These are phyloP conservation scores for Panonychus citri DNA, from an alignment of 1,140 invertebrate species.

Conservation along the genomic window DNA sequence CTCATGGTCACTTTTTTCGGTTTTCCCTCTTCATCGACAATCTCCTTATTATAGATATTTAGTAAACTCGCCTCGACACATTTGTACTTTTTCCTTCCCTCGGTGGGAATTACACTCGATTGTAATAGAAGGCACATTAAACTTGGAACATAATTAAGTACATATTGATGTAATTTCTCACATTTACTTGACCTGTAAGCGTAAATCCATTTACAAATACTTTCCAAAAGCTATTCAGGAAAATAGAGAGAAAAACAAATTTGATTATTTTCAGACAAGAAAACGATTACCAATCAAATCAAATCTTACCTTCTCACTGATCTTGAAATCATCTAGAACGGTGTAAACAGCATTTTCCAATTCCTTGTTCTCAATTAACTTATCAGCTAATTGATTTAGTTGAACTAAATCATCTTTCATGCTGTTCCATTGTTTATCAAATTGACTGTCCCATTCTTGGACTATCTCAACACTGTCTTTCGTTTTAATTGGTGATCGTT, in stretches of 20 bases:
- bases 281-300: too few species aligned
- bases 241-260: conserved; percentile 14
- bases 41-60: conserved; percentile 66
- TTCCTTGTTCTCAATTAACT: too few species aligned
- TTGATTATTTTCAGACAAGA: too few species aligned
- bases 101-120: conserved; percentile 1
- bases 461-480: too few species aligned
- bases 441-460: too few species aligned
- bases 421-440: too few species aligned
- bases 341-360: too few species aligned
- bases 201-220: conserved; percentile 61
- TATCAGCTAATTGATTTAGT: too few species aligned
- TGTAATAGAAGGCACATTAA: conserved; percentile 59
- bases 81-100: conserved; percentile 25
- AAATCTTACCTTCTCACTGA: too few species aligned
- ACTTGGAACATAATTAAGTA: conserved; percentile 60
- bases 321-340: too few species aligned
- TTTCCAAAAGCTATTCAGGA: conserved; percentile 53
- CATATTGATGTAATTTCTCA: conserved; percentile 47
- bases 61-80: conserved; percentile 62
- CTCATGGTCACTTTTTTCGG: conserved; percentile 56
- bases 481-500: too few species aligned
- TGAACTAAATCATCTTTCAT: too few species aligned
- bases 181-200: conserved; percentile 59
- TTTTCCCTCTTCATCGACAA: conserved; percentile 44